A percentile compares a stretch with the other conserved stretches of the same genome.
Conservation (phyloP, 2,888 invertebrate genomes). For the Caradrina kadenii region DNA sequence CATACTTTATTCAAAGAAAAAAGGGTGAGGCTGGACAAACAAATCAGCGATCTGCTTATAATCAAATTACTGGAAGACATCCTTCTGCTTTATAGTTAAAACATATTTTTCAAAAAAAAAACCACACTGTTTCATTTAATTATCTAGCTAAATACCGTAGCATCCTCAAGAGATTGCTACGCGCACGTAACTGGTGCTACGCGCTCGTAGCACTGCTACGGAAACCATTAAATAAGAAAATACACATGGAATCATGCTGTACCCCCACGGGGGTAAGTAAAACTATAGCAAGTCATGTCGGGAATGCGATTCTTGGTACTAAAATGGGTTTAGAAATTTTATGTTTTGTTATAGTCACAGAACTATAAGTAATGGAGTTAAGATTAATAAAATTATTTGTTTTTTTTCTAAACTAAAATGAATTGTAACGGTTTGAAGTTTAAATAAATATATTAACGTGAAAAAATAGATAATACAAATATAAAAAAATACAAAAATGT, state of each 20-base stretch:
- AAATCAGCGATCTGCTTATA: not conserved
- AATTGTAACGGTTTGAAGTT: too few relatives aligned
- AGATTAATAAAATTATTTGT: too few relatives aligned
- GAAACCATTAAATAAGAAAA: constrained; percentile 27
- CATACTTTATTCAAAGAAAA: too few relatives aligned
- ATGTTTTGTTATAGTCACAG: too few relatives aligned
- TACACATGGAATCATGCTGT: constrained; percentile 10
- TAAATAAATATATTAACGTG: too few relatives aligned
- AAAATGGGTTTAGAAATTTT: not conserved
- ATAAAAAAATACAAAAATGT: too few relatives aligned
- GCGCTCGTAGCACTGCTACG: constrained; percentile 51
- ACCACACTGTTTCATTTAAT: constrained; percentile 41
- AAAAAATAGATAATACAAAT: too few relatives aligned
- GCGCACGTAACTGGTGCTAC: constrained; percentile 44
- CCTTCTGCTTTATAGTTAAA: not conserved
- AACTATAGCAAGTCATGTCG: not conserved
- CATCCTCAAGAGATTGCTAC: constrained; percentile 54
- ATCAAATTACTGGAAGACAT: not conserved
- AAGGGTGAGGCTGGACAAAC: too few relatives aligned
- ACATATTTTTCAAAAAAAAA: constrained; percentile 6
- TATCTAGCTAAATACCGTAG: constrained; percentile 35
- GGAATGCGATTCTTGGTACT: constrained; percentile 3
- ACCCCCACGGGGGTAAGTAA: not conserved
- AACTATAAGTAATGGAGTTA: too few relatives aligned
- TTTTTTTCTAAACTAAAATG: too few relatives aligned